A percentile compares a stretch with the other conserved stretches of the same genome.
Conservation (phyloP, 1,140 invertebrate species). For the Cydia splendana region DNA sequence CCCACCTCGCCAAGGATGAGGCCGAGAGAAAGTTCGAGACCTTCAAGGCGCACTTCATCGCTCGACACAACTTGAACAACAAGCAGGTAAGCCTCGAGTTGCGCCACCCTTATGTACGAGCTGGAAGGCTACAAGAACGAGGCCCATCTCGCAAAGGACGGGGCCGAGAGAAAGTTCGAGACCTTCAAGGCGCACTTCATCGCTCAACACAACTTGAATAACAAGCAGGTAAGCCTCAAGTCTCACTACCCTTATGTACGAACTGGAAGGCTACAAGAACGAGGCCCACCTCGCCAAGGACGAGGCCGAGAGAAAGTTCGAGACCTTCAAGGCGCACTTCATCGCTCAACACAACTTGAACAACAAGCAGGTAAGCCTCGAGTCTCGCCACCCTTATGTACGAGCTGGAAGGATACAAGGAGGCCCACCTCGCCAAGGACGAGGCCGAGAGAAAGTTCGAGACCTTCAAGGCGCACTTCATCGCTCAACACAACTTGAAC, state of each 20-base stretch:
- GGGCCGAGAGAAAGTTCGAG: constrained; percentile 37
- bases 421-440: constrained; percentile 59
- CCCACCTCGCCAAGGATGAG: constrained; percentile 54
- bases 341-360: constrained; percentile 65
- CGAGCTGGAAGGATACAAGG: constrained; percentile 66
- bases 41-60: constrained; percentile 55
- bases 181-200: too few species aligned
- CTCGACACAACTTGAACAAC: constrained; percentile 61
- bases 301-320: constrained; percentile 68
- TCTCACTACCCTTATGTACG: constrained; percentile 53
- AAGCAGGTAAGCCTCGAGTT: constrained; percentile 43
- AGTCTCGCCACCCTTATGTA: constrained; percentile 41
- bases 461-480: constrained; percentile 69
- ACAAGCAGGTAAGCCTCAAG: too few species aligned
- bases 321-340: constrained; percentile 69
- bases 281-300: constrained; percentile 62
- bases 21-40: constrained; percentile 54
- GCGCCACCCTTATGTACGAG: constrained; percentile 47
- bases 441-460: constrained; percentile 70
- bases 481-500: constrained; percentile 63
- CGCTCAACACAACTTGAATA: too few species aligned
- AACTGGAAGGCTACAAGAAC: constrained; percentile 67
- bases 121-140: constrained; percentile 64
- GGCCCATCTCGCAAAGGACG: too few species aligned
- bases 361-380: constrained; percentile 48